Evolutionary conservation across 2,888 invertebrate species (phyloP).

Genomic region (Lasioglossum vierecki): DNA sequence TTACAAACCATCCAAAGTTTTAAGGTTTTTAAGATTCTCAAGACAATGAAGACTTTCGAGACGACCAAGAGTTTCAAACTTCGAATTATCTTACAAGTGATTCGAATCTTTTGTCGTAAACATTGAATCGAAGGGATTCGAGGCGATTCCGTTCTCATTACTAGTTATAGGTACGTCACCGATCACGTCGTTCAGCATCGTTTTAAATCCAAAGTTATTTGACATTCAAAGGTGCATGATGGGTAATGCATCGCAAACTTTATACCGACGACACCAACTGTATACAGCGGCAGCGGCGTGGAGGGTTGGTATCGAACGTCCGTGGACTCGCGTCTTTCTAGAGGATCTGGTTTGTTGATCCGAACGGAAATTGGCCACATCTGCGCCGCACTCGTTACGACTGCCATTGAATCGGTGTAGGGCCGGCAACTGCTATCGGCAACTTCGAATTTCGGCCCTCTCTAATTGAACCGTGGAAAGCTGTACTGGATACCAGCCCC

Average conservation of each 20-base stretch:
- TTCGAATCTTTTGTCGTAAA: too few relatives aligned
- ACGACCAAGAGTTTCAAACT: too few relatives aligned
- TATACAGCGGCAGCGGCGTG: background rate
- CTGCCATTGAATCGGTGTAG: conserved; percentile 43
- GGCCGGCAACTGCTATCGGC: conserved; percentile 53
- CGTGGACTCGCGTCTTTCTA: conserved; percentile 43
- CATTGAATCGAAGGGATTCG: too few relatives aligned
- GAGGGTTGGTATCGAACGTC: conserved; percentile 31
- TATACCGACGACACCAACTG: background rate
- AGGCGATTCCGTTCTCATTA: too few relatives aligned
- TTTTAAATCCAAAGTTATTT: background rate
- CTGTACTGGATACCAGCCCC: conserved; percentile 27
- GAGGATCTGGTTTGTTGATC: conserved; percentile 49
- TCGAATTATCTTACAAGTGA: too few relatives aligned
- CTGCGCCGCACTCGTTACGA: conserved; percentile 60
- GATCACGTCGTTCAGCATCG: background rate
- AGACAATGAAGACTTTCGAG: too few relatives aligned
- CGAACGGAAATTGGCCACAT: conserved; percentile 66
- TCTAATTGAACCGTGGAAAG: conserved; percentile 64
- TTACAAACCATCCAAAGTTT: too few relatives aligned
- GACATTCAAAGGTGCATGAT: conserved; percentile 7
- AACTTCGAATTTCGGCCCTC: conserved; percentile 39
- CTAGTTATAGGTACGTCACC: background rate
- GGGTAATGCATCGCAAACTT: conserved; percentile 2
- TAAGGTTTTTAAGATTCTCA: too few relatives aligned